Percentiles rank a stretch among this genome's conserved stretches.
Evolutionary conservation across 2,888 invertebrate species (phyloP).

Genomic region (Brachylomia viminalis): DNA sequence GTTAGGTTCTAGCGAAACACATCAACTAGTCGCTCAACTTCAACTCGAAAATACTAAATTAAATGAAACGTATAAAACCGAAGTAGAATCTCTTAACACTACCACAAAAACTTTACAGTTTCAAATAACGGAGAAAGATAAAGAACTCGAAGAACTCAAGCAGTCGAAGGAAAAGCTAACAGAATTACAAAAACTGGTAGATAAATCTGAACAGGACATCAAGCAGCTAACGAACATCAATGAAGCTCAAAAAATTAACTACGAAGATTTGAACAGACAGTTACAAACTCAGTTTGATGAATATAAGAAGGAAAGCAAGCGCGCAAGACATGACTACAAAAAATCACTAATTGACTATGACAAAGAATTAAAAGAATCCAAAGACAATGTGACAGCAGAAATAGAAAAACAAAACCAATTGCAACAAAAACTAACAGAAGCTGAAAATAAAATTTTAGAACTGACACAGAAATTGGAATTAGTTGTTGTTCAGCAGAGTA

Average conservation of each 20-base stretch:
- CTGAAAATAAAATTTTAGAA: conserved; percentile 82
- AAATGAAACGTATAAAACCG: conserved; percentile 79
- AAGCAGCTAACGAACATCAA: conserved; percentile 86
- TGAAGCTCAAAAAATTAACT: conserved; percentile 87
- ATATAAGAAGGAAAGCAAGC: conserved; percentile 87
- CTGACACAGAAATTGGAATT: conserved; percentile 86
- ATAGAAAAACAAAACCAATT: conserved; percentile 82
- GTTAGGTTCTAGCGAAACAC: conserved; percentile 78
- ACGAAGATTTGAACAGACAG: conserved; percentile 87
- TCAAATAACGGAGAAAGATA: conserved; percentile 80
- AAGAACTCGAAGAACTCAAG: conserved; percentile 79
- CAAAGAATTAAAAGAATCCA: conserved; percentile 82
- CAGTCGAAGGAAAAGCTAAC: conserved; percentile 82
- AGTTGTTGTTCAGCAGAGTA: conserved; percentile 82
- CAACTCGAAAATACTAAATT: conserved; percentile 82
- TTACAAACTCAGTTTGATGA: conserved; percentile 85
- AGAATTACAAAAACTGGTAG: conserved; percentile 83
- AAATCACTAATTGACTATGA: conserved; percentile 90
- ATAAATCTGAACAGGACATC: conserved; percentile 86
- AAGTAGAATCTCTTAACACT: conserved; percentile 83
- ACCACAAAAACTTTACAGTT: conserved; percentile 79
- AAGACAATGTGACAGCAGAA: conserved; percentile 82
- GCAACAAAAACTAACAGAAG: conserved; percentile 80
- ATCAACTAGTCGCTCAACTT: conserved; percentile 77
- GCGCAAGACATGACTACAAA: conserved; percentile 88